Percentiles rank a stretch among this genome's conserved stretches.
These are phyloP conservation scores for Dryadula phaetusa DNA, from an alignment of 2,888 invertebrate species.

Conservation along the genomic window DNA sequence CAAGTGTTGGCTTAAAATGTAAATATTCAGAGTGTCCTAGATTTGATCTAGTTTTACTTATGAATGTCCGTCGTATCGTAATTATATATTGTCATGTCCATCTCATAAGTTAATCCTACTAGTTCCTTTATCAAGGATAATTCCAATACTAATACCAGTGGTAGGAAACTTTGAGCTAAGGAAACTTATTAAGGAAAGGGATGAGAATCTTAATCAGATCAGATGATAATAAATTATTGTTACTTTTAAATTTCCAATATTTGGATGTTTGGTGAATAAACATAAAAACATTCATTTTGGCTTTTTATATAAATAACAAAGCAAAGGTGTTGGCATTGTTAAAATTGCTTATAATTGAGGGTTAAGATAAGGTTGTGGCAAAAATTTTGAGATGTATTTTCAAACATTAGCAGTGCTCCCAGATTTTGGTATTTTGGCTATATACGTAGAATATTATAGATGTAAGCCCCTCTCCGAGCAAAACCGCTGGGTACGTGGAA, in stretches of 20 bases:
- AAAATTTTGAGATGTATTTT: constrained; percentile 79
- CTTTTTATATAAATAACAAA: constrained; percentile 34
- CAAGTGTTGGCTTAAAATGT: constrained; percentile 9
- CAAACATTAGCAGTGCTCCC: constrained; percentile 75
- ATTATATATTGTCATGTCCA: constrained; percentile 4
- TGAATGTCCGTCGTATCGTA: constrained; percentile 6
- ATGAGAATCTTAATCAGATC: background rate
- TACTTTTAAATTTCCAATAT: background rate
- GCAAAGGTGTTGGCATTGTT: constrained; percentile 71
- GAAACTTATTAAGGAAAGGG: background rate
- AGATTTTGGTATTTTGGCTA: constrained; percentile 75
- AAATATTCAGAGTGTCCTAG: constrained; percentile 20
- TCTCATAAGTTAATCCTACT: background rate
- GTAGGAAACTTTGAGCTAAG: background rate
- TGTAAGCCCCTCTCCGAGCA: constrained; percentile 63
- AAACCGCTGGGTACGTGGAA: constrained; percentile 50
- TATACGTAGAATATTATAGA: constrained; percentile 55
- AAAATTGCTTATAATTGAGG: constrained; percentile 74
- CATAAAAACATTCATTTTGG: constrained; percentile 5
- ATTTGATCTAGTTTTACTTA: constrained; percentile 16
- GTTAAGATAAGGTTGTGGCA: constrained; percentile 77
- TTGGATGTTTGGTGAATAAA: background rate
- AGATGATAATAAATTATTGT: background rate
- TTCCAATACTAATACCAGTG: background rate
- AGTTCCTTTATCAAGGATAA: constrained; percentile 4